Evolutionary conservation across 2,797 vertebrate species (phyloP).

Genomic region (Alfaro cultratus): DNA sequence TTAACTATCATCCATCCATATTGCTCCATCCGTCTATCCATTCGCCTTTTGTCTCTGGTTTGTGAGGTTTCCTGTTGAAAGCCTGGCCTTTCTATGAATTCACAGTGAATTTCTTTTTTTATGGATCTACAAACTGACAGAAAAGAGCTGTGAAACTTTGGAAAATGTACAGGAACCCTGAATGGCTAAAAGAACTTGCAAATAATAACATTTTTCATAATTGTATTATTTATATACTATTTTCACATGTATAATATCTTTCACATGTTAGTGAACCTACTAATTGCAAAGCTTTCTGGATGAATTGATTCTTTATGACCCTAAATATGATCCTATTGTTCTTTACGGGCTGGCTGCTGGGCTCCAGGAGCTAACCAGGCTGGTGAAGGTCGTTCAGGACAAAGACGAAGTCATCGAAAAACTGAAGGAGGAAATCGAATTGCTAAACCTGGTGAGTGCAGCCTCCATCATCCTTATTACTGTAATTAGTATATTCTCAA

Average conservation of each 20-base stretch:
- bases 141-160: not conserved
- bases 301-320: not conserved
- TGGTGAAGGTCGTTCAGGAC: constrained; percentile 89
- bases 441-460: constrained; percentile 93
- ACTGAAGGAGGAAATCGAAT: constrained; percentile 95
- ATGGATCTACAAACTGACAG: not conserved
- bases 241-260: not conserved
- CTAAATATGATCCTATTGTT: not conserved
- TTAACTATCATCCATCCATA: not conserved
- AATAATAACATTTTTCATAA: not conserved
- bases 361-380: constrained; percentile 87
- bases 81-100: not conserved
- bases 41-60: not conserved
- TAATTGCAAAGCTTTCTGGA: not conserved
- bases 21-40: not conserved
- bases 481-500: constrained; percentile 13
- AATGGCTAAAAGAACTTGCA: not conserved
- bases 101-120: not conserved
- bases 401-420: constrained; percentile 94
- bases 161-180: not conserved
- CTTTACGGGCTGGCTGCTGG: constrained; percentile 89
- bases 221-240: not conserved
- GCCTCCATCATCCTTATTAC: not conserved
- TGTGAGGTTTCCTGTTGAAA: not conserved
- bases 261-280: not conserved